phyloP scores from a whole-genome alignment of 2,888 invertebrate genomes.

The Cephus nigrinus region DNA sequence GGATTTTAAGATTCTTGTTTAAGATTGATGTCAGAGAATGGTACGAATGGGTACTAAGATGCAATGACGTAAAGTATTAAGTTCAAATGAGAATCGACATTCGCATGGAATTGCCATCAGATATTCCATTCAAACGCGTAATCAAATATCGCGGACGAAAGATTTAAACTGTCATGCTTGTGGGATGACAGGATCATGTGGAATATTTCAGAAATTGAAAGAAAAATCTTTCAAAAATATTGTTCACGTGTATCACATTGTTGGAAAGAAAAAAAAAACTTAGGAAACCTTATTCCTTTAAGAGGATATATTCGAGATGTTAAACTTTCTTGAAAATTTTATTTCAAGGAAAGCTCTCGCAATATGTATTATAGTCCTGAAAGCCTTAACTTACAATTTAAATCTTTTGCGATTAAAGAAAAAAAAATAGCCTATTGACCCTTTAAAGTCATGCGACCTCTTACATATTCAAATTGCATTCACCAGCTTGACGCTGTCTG shows the following conservation, averaged over 20 bases:
- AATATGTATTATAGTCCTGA: conserved; percentile 12
- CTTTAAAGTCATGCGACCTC: conserved; percentile 28
- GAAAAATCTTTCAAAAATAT: neutral
- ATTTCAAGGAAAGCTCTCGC: neutral
- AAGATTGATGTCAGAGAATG: neutral
- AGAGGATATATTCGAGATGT: neutral
- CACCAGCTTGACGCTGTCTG: conserved; percentile 29
- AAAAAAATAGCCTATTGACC: conserved; percentile 38
- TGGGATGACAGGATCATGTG: neutral
- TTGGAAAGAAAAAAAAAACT: neutral
- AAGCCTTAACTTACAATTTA: conserved; percentile 35
- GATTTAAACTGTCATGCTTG: neutral
- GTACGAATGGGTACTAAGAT: neutral
- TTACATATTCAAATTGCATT: conserved; percentile 43
- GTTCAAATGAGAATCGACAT: neutral
- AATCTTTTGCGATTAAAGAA: conserved; percentile 30
- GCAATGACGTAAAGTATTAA: neutral
- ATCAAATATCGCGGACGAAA: neutral
- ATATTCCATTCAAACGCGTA: neutral
- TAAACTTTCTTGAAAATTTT: neutral
- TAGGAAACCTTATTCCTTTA: neutral
- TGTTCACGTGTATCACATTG: neutral
- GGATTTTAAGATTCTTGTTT: neutral
- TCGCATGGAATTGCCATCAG: neutral
- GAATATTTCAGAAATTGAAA: neutral